Conservation (phyloP, 2,797 vertebrate genomes). For the Avahi laniger region DNA sequence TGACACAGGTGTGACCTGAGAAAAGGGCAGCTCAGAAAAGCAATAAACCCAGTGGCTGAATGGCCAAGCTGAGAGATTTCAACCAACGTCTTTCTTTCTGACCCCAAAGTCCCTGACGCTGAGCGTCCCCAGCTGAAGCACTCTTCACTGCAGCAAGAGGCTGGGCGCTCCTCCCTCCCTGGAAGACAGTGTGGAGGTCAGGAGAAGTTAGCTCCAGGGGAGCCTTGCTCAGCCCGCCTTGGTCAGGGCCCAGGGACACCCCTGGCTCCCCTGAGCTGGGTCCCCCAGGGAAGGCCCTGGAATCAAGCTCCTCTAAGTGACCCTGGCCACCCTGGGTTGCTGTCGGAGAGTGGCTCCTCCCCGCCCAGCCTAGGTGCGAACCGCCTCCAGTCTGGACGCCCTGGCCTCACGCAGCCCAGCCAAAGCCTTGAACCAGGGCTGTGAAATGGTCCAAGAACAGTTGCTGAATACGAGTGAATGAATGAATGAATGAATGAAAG, state of each 20-base stretch:
- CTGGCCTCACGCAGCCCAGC: rapidly evolving
- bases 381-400: background rate
- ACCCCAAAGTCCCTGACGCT: background rate
- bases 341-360: background rate
- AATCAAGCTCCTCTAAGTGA: background rate
- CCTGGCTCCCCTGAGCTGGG: background rate
- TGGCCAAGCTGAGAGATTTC: background rate
- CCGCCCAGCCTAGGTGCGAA: too few relatives aligned
- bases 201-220: background rate
- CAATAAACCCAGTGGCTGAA: background rate
- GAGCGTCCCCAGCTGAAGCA: background rate
- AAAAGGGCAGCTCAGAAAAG: background rate
- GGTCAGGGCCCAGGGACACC: too few relatives aligned
- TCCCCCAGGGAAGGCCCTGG: background rate
- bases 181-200: background rate
- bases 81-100: background rate
- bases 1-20: background rate
- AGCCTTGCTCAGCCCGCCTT: background rate
- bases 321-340: background rate
- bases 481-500: background rate
- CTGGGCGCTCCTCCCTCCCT: background rate
- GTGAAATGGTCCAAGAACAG: background rate
- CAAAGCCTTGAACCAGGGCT: background rate
- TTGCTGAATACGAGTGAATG: background rate
- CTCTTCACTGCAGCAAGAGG: background rate